Evolutionary conservation across 1,140 invertebrate species (phyloP).

Genomic region (Drosophila ogumai): DNA sequence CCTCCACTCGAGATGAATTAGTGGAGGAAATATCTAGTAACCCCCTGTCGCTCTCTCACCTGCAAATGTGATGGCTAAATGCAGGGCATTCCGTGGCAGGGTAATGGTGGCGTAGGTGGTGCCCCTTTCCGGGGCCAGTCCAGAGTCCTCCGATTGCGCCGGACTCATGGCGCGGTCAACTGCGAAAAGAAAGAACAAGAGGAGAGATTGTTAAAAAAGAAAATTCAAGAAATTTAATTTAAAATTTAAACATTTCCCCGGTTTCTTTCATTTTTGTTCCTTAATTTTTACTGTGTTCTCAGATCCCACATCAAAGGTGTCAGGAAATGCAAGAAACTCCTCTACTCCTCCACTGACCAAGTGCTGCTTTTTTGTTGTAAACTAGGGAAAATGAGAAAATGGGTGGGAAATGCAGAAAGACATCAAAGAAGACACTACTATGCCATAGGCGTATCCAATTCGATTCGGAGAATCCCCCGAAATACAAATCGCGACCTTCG

Average conservation of each 20-base stretch:
- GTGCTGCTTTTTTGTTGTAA: conserved; percentile 3
- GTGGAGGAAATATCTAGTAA: not conserved
- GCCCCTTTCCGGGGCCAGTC: conserved; percentile 82
- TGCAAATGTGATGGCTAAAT: conserved; percentile 84
- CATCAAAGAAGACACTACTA: conserved; percentile 32
- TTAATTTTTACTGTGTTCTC: not conserved
- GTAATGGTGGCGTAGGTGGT: conserved; percentile 84
- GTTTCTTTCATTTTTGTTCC: not conserved
- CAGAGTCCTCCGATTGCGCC: conserved; percentile 84
- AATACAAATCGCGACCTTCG: conserved; percentile 57
- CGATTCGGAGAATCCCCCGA: conserved; percentile 24
- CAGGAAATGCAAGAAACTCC: conserved; percentile 25
- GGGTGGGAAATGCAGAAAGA: conserved; percentile 13
- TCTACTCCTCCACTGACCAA: conserved; percentile 18
- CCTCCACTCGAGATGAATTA: conserved; percentile 31
- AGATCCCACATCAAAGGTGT: conserved; percentile 64
- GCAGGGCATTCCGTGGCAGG: conserved; percentile 78
- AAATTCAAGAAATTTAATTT: too few species aligned
- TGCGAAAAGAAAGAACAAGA: conserved; percentile 38
- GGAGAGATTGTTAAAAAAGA: not conserved
- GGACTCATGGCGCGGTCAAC: conserved; percentile 84
- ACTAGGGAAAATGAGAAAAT: conserved; percentile 18
- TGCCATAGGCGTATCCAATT: conserved; percentile 21
- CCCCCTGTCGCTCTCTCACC: conserved; percentile 57
- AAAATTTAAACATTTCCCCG: not conserved